phyloP scores from a whole-genome alignment of 2,888 invertebrate species.

The Yponomeuta cagnagella region DNA sequence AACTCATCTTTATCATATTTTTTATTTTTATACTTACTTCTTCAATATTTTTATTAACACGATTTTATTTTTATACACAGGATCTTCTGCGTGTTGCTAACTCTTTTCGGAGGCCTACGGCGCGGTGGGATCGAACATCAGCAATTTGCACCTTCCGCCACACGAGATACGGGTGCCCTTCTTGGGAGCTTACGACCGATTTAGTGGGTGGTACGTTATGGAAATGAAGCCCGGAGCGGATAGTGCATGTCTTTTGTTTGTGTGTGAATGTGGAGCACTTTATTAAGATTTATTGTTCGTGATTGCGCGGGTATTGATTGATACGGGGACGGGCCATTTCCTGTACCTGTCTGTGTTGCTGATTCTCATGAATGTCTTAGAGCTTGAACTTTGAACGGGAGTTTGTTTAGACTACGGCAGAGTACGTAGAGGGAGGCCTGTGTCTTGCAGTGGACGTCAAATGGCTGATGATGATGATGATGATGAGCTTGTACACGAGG shows the following conservation, averaged over 20 bases:
- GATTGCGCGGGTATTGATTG: background rate
- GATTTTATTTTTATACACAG: background rate
- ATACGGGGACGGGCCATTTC: background rate
- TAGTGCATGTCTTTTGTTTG: background rate
- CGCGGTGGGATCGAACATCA: background rate
- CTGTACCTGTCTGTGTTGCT: background rate
- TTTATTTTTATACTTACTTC: too few species aligned
- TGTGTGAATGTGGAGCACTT: background rate
- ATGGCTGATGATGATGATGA: too few species aligned
- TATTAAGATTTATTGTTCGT: conserved; percentile 2
- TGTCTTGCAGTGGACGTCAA: too few species aligned
- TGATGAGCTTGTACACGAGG: too few species aligned
- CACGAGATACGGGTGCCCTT: background rate
- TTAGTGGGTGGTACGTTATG: background rate
- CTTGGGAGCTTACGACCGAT: background rate
- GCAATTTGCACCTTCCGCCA: background rate
- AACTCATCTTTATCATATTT: too few species aligned
- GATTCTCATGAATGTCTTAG: too few species aligned
- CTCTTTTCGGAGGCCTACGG: background rate
- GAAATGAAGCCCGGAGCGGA: background rate
- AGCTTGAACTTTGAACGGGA: too few species aligned
- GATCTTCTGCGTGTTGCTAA: background rate
- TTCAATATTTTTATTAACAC: too few species aligned
- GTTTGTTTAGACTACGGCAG: too few species aligned
- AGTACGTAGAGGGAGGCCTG: too few species aligned